These are phyloP conservation scores for Intellagama lesueurii DNA, from an alignment of 2,797 vertebrate species.

Conservation along the genomic window DNA sequence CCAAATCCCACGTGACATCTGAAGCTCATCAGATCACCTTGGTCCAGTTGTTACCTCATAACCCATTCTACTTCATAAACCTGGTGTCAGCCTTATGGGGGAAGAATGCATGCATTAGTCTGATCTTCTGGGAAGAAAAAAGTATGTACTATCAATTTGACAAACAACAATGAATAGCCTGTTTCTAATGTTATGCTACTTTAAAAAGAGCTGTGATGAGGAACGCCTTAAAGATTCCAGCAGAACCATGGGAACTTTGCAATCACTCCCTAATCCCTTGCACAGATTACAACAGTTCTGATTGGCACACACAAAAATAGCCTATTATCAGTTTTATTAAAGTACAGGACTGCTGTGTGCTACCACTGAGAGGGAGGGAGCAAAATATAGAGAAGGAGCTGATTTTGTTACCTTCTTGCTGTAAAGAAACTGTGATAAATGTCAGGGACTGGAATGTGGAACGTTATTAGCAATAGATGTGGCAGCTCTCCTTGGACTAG, in stretches of 20 bases:
- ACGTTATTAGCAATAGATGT: neutral
- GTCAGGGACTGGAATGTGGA: neutral
- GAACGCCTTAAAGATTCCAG: slow-evolving; percentile 13
- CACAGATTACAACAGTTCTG: slow-evolving; percentile 9
- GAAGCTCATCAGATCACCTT: no score
- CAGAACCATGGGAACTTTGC: slow-evolving; percentile 1
- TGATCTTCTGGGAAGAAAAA: neutral
- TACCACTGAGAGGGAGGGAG: neutral
- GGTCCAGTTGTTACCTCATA: neutral
- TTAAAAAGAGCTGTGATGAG: neutral
- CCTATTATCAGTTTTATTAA: slow-evolving; percentile 1
- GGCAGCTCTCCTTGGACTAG: neutral
- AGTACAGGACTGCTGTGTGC: neutral
- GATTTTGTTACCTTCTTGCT: slow-evolving; percentile 9
- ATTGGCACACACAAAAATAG: neutral
- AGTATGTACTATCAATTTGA: neutral
- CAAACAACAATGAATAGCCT: neutral
- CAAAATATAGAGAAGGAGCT: neutral
- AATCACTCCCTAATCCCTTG: slow-evolving; percentile 11
- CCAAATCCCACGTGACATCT: no score
- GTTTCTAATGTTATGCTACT: neutral
- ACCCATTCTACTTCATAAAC: neutral
- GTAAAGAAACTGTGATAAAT: slow-evolving; percentile 19
- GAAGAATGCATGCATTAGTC: neutral
- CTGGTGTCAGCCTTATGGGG: neutral